Evolutionary conservation across 2,797 vertebrate genomes (phyloP).

Genomic region (Rachycentron canadum): DNA sequence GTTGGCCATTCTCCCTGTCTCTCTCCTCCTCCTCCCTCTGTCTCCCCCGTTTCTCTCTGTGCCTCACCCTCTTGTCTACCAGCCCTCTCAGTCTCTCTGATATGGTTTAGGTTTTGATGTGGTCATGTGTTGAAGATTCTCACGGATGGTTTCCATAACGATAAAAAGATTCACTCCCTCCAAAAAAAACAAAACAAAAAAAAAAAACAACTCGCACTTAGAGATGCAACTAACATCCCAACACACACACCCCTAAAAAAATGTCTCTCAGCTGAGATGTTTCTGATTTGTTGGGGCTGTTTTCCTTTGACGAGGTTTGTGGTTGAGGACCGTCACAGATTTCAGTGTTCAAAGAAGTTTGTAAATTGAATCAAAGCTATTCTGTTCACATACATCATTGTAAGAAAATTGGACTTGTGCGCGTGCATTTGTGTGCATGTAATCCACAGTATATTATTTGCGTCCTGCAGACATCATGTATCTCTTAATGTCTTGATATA

Average conservation of each 20-base stretch:
- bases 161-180: slow-evolving; percentile 73
- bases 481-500: slow-evolving; percentile 26
- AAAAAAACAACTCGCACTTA: slow-evolving; percentile 43
- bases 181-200: slow-evolving; percentile 2
- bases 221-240: slow-evolving; percentile 42
- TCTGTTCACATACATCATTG: slow-evolving; percentile 63
- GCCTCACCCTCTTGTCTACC: slow-evolving; percentile 44
- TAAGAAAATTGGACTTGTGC: slow-evolving; percentile 39
- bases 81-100: slow-evolving; percentile 63
- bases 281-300: slow-evolving; percentile 73
- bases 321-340: slow-evolving; percentile 62
- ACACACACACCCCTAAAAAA: slow-evolving; percentile 20
- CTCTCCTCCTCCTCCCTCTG: slow-evolving; percentile 22
- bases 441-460: slow-evolving; percentile 30
- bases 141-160: slow-evolving; percentile 81
- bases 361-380: slow-evolving; percentile 69
- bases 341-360: slow-evolving; percentile 67
- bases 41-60: slow-evolving; percentile 19
- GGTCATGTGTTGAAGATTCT: slow-evolving; percentile 76
- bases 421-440: slow-evolving; percentile 1
- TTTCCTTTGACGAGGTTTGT: slow-evolving; percentile 71
- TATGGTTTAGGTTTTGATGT: slow-evolving; percentile 81
- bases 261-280: slow-evolving; percentile 64
- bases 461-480: slow-evolving; percentile 18
- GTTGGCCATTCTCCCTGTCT: slow-evolving; percentile 58